Base-by-base conservation (phyloP, 2,113 vertebrate species). In the Plecotus auritus region DNA sequence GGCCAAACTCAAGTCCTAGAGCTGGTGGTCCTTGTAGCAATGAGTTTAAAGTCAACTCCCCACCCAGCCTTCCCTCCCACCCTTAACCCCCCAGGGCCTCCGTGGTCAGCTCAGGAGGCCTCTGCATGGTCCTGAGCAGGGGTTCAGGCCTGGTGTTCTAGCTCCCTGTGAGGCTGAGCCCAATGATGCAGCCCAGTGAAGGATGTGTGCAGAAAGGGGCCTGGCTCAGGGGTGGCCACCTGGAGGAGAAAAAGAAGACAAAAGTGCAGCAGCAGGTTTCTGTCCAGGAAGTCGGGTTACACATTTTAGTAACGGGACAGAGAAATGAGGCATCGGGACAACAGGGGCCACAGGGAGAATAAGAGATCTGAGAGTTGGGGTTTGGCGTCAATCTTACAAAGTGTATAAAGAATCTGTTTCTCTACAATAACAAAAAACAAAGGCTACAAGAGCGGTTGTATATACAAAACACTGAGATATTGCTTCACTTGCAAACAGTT, bases 381-480 rank as follows among this genome's bases (percentile, higher is more conserved):
- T 93, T 98, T 96, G 97, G 98, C 97, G 49, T 94, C 93, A 97
- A 96, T 97, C 96, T 98, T 98, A 98, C 98, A 98, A 98, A 98
- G 98, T 97, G 97, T 98, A 98, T 98, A 98, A 98, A 98, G 98
- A 97, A 97, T 97, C 88, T 88, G 97, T 98, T 98, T 98, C 96
- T 98, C 98, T 98, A 98, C 97, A 97, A 97, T 97, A 98, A 98
- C 97, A 97, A 96, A 97, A 98, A 95, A 77, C 88, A 96, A 97
- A 98, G 97, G 97, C 97, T 98, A 98, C 96, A 96, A 98, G 98
- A 98, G 98, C 98, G 76, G 97, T 96, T 98, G 93, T 97, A 98
- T 98, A 96, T 98, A 98, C 97, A 98, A 67, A 81, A 98, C 98
- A 98, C 78, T 97, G 96, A 98, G 98, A 98, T 98, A 98, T 97